Evolutionary conservation across 1,140 invertebrate species (phyloP).

Genomic region (Meloidogyne exigua): DNA sequence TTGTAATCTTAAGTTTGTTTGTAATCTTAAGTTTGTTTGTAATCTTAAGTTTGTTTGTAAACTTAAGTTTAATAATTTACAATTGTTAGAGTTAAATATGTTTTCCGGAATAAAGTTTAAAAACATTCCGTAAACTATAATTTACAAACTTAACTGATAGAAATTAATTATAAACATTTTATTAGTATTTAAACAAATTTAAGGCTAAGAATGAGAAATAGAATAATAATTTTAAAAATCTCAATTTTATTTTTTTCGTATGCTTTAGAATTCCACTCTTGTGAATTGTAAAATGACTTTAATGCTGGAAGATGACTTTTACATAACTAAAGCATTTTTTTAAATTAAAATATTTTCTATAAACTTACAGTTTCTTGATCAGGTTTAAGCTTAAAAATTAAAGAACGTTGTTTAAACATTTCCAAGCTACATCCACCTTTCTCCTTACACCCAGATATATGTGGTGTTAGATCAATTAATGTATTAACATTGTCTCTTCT

Average conservation of each 20-base stretch:
- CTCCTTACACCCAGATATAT: conserved; percentile 17
- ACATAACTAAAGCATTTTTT: background rate
- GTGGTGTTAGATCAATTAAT: conserved; percentile 19
- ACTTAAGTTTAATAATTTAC: too few species aligned
- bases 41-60: too few species aligned
- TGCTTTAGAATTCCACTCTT: background rate
- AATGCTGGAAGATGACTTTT: background rate
- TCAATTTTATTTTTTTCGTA: background rate
- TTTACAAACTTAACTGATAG: too few species aligned
- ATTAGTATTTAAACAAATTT: too few species aligned
- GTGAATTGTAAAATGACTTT: background rate
- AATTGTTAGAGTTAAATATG: too few species aligned
- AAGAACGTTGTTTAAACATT: conserved; percentile 14
- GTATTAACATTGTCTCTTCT: conserved; percentile 21
- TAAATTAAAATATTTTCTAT: background rate
- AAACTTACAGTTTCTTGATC: conserved; percentile 23
- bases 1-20: too few species aligned
- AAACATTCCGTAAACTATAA: too few species aligned
- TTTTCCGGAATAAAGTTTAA: too few species aligned
- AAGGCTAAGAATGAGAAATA: background rate
- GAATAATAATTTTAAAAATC: background rate
- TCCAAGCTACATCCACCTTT: conserved; percentile 1
- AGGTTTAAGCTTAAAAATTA: conserved; percentile 17
- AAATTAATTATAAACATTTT: too few species aligned
- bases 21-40: too few species aligned